Evolutionary conservation across 2,797 vertebrate genomes (phyloP).

Genomic region (Triplophysa bombifrons): DNA sequence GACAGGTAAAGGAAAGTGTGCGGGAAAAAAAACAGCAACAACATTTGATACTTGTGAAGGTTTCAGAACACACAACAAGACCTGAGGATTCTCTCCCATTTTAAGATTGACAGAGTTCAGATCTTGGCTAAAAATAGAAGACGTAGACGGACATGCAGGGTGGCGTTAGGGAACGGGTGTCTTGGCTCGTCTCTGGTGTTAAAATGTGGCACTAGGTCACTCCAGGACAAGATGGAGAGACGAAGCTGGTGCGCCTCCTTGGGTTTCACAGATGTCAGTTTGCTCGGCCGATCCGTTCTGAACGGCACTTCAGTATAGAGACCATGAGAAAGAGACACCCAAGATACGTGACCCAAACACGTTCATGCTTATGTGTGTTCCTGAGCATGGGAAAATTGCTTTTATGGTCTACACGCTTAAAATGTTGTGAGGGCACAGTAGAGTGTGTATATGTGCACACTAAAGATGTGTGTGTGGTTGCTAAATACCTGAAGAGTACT

Average conservation of each 20-base stretch:
- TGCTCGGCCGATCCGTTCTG: constrained; percentile 3
- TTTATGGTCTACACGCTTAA: constrained; percentile 9
- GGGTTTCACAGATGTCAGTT: constrained; percentile 63
- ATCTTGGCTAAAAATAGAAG: constrained; percentile 80
- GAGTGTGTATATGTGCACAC: background rate
- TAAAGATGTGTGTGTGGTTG: constrained; percentile 37
- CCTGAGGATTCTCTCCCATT: constrained; percentile 66
- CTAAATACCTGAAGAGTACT: constrained; percentile 62
- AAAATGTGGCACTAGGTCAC: constrained; percentile 74
- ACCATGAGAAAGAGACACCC: constrained; percentile 1
- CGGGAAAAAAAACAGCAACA: background rate
- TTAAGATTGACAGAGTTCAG: constrained; percentile 71
- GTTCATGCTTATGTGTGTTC: constrained; percentile 15
- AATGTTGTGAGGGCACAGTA: background rate
- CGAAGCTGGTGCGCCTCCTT: constrained; percentile 60
- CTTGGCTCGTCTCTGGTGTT: constrained; percentile 65
- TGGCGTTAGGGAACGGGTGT: constrained; percentile 59
- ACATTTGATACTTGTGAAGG: background rate
- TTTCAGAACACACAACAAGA: background rate
- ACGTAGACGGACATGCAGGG: constrained; percentile 67
- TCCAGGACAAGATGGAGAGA: constrained; percentile 63
- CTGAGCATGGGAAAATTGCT: background rate
- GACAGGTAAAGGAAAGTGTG: background rate
- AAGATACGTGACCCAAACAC: background rate
- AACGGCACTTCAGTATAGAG: background rate